Evolutionary conservation across 2,797 vertebrate species (phyloP).

Genomic region (Poeciliopsis paucimaculata): DNA sequence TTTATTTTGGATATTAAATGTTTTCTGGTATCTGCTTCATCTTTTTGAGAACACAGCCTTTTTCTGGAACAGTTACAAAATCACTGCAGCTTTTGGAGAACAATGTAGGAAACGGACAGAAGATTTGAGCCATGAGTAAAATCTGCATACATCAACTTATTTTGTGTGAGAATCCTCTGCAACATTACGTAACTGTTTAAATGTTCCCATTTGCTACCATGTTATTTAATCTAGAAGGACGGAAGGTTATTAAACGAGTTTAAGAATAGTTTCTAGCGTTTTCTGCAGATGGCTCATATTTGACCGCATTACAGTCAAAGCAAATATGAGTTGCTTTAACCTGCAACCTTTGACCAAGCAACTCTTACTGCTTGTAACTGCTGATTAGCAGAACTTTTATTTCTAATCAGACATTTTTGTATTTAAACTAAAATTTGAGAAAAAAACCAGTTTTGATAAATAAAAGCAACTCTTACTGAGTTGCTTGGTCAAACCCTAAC

Average conservation of each 20-base stretch:
- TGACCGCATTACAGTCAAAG: not conserved
- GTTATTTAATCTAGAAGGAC: not conserved
- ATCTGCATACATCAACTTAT: not conserved
- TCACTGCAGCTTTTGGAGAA: not conserved
- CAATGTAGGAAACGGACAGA: not conserved
- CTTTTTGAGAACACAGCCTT: not conserved
- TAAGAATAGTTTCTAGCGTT: not conserved
- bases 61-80: not conserved
- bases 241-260: not conserved
- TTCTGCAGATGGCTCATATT: not conserved
- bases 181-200: not conserved
- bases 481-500: no score
- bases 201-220: not conserved
- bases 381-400: no score
- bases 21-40: not conserved
- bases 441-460: no score
- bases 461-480: no score
- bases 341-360: no score
- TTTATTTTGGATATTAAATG: no score
- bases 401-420: no score
- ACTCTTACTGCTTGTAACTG: no score
- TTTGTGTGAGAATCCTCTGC: not conserved
- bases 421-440: no score
- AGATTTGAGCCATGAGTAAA: not conserved
- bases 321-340: no score